These are phyloP conservation scores for Leptopilina drosophilae DNA, from an alignment of 2,888 invertebrate genomes.

Conservation along the genomic window DNA sequence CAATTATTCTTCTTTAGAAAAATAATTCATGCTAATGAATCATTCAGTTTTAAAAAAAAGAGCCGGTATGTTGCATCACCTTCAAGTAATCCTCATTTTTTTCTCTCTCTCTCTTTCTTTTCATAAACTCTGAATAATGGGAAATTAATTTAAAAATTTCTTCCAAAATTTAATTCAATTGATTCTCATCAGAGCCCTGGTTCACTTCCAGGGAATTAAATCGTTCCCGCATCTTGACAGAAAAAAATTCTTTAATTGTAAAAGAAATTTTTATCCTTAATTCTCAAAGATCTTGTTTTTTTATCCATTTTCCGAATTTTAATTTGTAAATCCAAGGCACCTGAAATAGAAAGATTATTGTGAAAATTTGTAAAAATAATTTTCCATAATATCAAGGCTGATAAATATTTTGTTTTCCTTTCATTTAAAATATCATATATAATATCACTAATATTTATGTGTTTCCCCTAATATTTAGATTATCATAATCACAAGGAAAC, in stretches of 20 bases:
- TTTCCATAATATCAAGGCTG: background rate
- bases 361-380: background rate
- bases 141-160: no score
- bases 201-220: conserved; percentile 68
- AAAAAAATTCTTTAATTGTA: conserved; percentile 21
- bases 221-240: conserved; percentile 73
- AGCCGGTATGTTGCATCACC: background rate
- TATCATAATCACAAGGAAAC: conserved; percentile 16
- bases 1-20: background rate
- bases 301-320: conserved; percentile 20
- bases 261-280: background rate
- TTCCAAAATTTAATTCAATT: conserved; percentile 15
- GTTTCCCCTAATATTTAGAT: conserved; percentile 13
- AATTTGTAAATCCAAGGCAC: conserved; percentile 26
- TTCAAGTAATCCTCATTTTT: conserved; percentile 40
- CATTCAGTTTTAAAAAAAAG: background rate
- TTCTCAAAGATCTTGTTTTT: conserved; percentile 15
- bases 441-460: background rate
- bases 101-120: no score
- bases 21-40: background rate
- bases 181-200: conserved; percentile 66
- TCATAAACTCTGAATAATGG: background rate
- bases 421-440: background rate
- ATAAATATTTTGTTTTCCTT: background rate
- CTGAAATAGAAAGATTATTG: conserved; percentile 37